These are phyloP conservation scores for Tichodroma muraria DNA, from an alignment of 2,113 vertebrate genomes.

Conservation along the genomic window DNA sequence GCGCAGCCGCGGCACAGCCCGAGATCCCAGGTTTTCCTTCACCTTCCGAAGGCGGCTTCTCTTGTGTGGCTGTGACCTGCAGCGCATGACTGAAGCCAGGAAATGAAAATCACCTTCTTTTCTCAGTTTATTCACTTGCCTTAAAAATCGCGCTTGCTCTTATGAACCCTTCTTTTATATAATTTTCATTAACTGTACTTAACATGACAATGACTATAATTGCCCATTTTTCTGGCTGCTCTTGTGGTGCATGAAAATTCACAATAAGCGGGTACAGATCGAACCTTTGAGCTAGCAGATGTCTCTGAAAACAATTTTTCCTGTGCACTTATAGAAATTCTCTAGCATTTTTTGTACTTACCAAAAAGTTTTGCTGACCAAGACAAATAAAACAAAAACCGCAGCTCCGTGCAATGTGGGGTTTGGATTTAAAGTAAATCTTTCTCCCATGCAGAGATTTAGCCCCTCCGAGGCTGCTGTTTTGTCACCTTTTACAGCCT, in stretches of 20 bases:
- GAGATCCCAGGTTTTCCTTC: fast-evolving
- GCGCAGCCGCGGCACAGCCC: background rate
- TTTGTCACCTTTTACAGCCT: constrained; percentile 32
- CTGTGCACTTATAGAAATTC: background rate
- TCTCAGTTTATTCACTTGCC: background rate
- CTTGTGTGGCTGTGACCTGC: background rate
- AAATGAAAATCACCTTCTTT: constrained; percentile 8
- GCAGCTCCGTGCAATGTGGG: fast-evolving
- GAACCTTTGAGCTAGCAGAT: background rate
- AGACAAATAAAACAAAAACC: background rate
- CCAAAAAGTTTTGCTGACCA: background rate
- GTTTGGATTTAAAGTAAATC: background rate
- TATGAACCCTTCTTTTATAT: background rate
- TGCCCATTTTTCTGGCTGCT: background rate
- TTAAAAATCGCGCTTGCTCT: background rate
- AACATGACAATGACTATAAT: background rate
- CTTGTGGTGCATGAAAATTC: background rate
- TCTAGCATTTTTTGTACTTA: background rate
- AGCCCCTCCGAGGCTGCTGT: background rate
- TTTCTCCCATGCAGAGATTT: background rate
- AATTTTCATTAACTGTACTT: background rate
- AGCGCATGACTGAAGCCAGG: background rate
- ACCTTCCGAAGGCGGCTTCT: fast-evolving
- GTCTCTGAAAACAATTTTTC: background rate
- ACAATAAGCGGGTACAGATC: background rate